Base-by-base conservation (phyloP, 1,140 invertebrate genomes). In the Rhagoletis pomonella region DNA sequence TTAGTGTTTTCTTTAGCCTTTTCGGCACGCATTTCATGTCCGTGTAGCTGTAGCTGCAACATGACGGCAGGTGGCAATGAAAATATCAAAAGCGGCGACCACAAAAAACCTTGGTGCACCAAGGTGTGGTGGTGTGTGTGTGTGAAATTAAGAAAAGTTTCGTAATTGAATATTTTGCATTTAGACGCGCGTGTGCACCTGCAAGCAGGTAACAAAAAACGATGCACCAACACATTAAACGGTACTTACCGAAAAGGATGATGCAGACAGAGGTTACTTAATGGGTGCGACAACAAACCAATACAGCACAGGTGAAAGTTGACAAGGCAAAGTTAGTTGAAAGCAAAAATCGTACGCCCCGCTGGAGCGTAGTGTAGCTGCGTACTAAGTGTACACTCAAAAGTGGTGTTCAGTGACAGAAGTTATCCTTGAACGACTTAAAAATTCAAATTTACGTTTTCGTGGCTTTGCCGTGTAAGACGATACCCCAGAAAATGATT, bases 81-180 rank as follows among this genome's bases (percentile, higher is more conserved):
- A 62, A 86, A 60, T 86, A 62, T 14, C 85, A 60, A 81, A 58
- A 86, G 17, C 58, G 62, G 9, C 59, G 39, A 62, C n/a, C n/a
- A n/a, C n/a, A n/a, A n/a, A n/a, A n/a, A n/a, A n/a, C n/a, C n/a
- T n/a, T n/a, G n/a, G n/a, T n/a, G n/a, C n/a, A n/a, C n/a, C n/a
- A n/a, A n/a, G n/a, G n/a, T n/a, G n/a, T n/a, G 50, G 5, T 47
- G 12, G 14, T 39, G 0, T 58, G 55, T 59, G 19, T 29, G 29
- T 29, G 29, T 86, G 62, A 59, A 86, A 86, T 86, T 60, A 86
- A 86, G 85, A 86, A 86, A 81, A 86, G 12, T 86, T 86, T 64
- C 85, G 47, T 86, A 86, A 86, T 86, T 86, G 85, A 86, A 86
- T 86, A 86, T 86, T 62, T 86, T 86, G 62, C 85, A 42, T 81